Evolutionary conservation across 2,113 vertebrate species (phyloP).

Genomic region (Enhydra lutris): DNA sequence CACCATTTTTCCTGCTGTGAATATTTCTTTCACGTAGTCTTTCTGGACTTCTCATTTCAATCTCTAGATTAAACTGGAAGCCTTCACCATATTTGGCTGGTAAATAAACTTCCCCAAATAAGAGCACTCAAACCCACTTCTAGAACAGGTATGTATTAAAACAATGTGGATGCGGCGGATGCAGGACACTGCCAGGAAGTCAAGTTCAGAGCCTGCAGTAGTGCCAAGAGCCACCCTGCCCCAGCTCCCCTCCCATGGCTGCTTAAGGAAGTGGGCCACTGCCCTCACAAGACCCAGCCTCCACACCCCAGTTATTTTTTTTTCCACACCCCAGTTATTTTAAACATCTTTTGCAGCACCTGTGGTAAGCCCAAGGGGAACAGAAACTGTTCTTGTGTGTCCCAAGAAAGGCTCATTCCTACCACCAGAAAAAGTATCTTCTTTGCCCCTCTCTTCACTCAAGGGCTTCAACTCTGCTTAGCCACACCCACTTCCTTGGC

Average conservation of each 20-base stretch:
- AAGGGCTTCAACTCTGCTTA: background rate
- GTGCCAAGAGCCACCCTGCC: rapidly evolving
- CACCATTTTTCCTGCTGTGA: background rate
- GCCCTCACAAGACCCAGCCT: background rate
- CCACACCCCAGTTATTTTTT: no score
- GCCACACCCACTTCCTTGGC: background rate
- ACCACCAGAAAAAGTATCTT: background rate
- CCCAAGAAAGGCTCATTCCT: background rate
- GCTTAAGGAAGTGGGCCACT: background rate
- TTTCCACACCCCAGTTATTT: background rate
- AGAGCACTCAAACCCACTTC: background rate
- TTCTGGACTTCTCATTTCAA: background rate
- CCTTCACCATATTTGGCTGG: background rate
- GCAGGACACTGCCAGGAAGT: no score
- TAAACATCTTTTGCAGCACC: background rate
- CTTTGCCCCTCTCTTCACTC: background rate
- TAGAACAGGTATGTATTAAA: background rate
- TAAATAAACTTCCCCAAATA: background rate
- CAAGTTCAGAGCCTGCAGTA: background rate
- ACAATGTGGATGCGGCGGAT: background rate
- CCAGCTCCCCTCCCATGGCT: rapidly evolving
- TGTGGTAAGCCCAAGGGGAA: no score
- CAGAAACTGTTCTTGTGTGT: background rate
- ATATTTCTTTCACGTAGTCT: background rate
- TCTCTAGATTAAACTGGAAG: background rate